phyloP scores from a whole-genome alignment of 2,797 vertebrate species.

The Melanotaenia pygmaea region DNA sequence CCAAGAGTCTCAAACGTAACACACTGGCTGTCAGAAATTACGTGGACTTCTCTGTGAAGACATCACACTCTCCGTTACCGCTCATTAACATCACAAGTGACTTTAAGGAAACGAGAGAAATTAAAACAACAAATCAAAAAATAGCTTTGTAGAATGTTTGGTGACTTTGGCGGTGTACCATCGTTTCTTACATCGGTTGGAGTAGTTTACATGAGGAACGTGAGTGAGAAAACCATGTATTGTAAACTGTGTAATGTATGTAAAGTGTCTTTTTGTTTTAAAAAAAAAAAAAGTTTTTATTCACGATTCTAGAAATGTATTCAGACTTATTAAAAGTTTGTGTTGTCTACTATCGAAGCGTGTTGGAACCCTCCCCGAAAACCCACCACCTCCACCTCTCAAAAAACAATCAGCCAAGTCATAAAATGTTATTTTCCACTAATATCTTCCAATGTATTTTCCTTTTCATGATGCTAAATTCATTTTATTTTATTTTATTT shows the following conservation, averaged over 20 bases:
- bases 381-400: conserved; percentile 19
- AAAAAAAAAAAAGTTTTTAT: conserved; percentile 67
- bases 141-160: conserved; percentile 79
- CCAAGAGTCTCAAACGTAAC: conserved; percentile 46
- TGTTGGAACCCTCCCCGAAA: conserved; percentile 42
- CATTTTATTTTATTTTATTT: conserved; percentile 11
- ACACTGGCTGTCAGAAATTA: conserved; percentile 47
- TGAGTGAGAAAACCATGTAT: conserved; percentile 71
- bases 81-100: conserved; percentile 71
- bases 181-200: conserved; percentile 73
- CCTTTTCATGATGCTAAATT: conserved; percentile 22
- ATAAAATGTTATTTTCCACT: conserved; percentile 30
- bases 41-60: conserved; percentile 45
- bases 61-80: conserved; percentile 20
- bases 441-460: conserved; percentile 3
- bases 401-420: conserved; percentile 56
- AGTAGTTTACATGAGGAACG: conserved; percentile 81
- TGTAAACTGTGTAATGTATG: conserved; percentile 81
- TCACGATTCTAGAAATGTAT: conserved; percentile 79
- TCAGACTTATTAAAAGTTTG: conserved; percentile 75
- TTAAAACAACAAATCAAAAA: conserved; percentile 69
- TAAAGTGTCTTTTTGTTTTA: conserved; percentile 79
- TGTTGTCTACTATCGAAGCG: conserved; percentile 70
- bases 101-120: conserved; percentile 52
- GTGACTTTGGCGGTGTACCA: conserved; percentile 69